These are phyloP conservation scores for Pseudomugil gertrudae DNA, from an alignment of 2,797 vertebrate genomes.

Conservation along the genomic window DNA sequence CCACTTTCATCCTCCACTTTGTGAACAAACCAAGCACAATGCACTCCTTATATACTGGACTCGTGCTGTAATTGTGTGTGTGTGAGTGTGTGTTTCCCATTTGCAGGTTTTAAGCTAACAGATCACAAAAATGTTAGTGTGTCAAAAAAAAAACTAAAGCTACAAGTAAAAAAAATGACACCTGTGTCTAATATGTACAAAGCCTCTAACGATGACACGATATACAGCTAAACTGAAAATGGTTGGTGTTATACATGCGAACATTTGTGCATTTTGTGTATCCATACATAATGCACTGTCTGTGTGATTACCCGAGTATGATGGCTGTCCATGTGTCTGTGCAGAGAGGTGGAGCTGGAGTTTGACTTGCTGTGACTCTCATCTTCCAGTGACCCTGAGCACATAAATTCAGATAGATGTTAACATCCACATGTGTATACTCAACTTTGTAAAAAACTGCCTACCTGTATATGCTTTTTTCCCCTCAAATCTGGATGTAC, in stretches of 20 bases:
- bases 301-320: constrained; percentile 88
- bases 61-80: constrained; percentile 12
- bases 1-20: constrained; percentile 54
- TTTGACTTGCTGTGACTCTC: constrained; percentile 86
- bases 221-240: neutral
- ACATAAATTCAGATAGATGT: constrained; percentile 45
- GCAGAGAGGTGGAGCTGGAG: constrained; percentile 79
- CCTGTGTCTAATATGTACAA: neutral
- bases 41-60: constrained; percentile 6
- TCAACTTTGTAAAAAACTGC: neutral
- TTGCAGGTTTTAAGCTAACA: constrained; percentile 3
- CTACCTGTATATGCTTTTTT: too few species aligned
- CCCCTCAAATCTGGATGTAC: neutral
- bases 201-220: neutral
- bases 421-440: constrained; percentile 3
- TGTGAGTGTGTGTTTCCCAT: constrained; percentile 9
- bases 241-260: neutral
- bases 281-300: neutral
- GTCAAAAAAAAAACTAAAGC: constrained; percentile 7
- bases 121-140: neutral
- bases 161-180: neutral
- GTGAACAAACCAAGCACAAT: constrained; percentile 61
- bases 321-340: constrained; percentile 91
- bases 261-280: neutral
- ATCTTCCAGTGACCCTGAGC: constrained; percentile 86